Conservation (phyloP, 2,113 vertebrate genomes). For the Blennius ocellaris region DNA sequence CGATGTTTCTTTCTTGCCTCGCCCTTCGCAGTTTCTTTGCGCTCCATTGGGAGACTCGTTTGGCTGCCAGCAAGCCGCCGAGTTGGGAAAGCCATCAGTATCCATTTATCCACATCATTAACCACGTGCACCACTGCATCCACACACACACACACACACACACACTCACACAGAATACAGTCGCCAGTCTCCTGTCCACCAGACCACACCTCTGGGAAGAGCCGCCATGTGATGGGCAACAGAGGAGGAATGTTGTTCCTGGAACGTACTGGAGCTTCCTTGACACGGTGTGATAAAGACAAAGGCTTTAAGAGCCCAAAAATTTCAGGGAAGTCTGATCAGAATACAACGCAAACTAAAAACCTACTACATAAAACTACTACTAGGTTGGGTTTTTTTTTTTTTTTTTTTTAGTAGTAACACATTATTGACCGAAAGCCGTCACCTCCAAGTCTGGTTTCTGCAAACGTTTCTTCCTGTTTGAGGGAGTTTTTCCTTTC, state of each 20-base stretch:
- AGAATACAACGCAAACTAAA: no score
- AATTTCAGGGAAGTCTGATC: no score
- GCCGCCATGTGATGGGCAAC: constrained; percentile 34
- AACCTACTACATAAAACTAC: no score
- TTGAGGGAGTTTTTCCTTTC: no score
- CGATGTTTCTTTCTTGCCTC: neutral
- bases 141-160: constrained; percentile 15
- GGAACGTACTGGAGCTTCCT: neutral
- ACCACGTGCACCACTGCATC: constrained; percentile 35
- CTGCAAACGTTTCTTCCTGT: no score
- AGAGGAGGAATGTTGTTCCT: constrained; percentile 14
- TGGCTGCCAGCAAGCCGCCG: constrained; percentile 29
- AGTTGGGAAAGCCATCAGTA: constrained; percentile 55
- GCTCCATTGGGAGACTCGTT: constrained; percentile 31
- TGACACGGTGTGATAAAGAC: no score
- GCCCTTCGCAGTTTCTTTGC: neutral
- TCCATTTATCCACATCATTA: constrained; percentile 75
- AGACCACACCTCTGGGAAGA: constrained; percentile 42
- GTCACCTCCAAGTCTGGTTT: no score
- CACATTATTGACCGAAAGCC: no score
- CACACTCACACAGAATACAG: neutral
- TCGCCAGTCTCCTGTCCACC: constrained; percentile 29
- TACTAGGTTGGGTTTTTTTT: no score
- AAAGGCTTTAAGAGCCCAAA: no score
- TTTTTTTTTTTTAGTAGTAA: no score